phyloP scores from a whole-genome alignment of 2,888 invertebrate genomes.

The Masnerella sp. region DNA sequence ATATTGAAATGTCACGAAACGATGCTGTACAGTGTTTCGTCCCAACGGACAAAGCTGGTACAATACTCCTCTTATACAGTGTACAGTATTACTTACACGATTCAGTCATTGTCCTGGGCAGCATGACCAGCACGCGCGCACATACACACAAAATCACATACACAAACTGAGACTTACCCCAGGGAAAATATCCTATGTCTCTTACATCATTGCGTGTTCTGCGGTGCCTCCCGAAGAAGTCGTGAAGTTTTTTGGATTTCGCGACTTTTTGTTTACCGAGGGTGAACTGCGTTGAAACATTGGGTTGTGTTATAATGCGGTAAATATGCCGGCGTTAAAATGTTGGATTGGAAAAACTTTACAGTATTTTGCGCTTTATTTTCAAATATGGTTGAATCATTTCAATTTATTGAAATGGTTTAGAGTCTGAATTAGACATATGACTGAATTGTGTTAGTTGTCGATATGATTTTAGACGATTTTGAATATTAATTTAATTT shows the following conservation, averaged over 20 bases:
- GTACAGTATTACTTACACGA: constrained; percentile 49
- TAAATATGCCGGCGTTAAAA: too few species aligned
- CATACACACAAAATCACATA: constrained; percentile 18
- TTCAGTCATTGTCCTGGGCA: constrained; percentile 52
- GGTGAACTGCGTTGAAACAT: too few species aligned
- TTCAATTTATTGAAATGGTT: too few species aligned
- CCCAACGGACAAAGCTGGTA: constrained; percentile 53
- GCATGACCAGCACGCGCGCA: constrained; percentile 30
- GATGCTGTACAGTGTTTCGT: constrained; percentile 59
- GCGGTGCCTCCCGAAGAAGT: constrained; percentile 7
- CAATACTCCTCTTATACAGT: constrained; percentile 42
- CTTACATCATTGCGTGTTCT: constrained; percentile 44
- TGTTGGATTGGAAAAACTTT: too few species aligned
- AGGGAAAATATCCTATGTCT: constrained; percentile 36
- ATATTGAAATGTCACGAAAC: constrained; percentile 73
- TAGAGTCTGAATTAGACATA: too few species aligned
- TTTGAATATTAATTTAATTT: too few species aligned
- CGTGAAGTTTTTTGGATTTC: constrained; percentile 16
- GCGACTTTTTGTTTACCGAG: constrained; percentile 16
- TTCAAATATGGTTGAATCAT: too few species aligned
- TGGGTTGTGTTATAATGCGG: too few species aligned
- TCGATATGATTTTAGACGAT: too few species aligned
- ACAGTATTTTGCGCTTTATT: too few species aligned
- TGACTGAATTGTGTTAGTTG: too few species aligned
- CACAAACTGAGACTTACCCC: constrained; percentile 39